Evolutionary conservation across 1,140 invertebrate genomes (phyloP).

Genomic region (Diplogasteroides magnus): DNA sequence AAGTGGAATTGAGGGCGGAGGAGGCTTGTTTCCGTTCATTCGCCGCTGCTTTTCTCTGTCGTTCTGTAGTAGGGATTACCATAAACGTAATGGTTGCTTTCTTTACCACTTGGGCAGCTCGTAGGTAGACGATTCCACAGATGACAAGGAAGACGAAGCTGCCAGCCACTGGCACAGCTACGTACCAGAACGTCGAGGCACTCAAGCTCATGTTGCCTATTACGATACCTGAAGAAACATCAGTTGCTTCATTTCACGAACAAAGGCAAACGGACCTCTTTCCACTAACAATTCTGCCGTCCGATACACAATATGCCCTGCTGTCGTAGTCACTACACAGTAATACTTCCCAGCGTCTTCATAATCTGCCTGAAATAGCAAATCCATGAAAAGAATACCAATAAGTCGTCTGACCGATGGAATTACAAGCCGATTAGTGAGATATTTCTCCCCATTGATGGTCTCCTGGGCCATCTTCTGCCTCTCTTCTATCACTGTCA

Average conservation of each 20-base stretch:
- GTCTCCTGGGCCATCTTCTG: constrained; percentile 17
- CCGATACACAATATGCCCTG: constrained; percentile 31
- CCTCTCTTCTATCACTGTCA: constrained; percentile 25
- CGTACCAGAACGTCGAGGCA: not conserved
- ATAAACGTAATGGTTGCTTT: too few species aligned
- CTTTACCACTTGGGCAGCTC: too few species aligned
- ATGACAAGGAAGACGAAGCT: not conserved
- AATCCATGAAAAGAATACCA: not conserved
- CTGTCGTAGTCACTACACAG: constrained; percentile 31
- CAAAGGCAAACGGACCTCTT: too few species aligned
- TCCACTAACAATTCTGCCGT: constrained; percentile 26
- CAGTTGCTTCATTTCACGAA: too few species aligned
- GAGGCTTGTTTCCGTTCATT: not conserved
- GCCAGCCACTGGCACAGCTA: not conserved
- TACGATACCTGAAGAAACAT: too few species aligned
- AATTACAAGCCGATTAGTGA: constrained; percentile 26
- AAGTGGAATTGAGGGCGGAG: too few species aligned
- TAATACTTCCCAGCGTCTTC: constrained; percentile 28
- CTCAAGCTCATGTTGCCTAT: not conserved
- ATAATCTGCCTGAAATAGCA: constrained; percentile 10
- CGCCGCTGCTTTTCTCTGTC: not conserved
- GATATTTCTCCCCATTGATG: constrained; percentile 17
- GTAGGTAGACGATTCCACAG: not conserved
- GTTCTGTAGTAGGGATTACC: too few species aligned
- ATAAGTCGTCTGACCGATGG: constrained; percentile 12